A percentile compares a stretch with the other conserved stretches of the same genome.
Conservation (phyloP, 2,888 invertebrate species). For the Leptopilina myrica region DNA sequence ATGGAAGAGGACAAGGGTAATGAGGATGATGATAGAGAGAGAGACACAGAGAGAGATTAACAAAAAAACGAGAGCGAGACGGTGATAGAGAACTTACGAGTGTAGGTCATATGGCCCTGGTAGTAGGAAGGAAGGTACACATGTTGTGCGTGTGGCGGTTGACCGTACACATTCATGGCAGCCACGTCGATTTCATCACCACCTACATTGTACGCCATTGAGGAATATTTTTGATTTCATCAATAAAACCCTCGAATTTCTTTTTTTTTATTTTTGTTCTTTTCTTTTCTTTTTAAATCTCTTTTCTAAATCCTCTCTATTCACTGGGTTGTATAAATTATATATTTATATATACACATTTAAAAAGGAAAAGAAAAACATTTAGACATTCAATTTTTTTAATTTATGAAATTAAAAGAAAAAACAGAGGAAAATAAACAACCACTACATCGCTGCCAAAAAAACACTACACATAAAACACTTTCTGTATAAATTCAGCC, state of each 20-base stretch:
- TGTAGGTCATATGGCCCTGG: slow-evolving; percentile 87
- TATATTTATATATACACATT: neutral
- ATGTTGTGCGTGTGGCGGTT: slow-evolving; percentile 86
- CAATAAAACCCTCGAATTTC: slow-evolving; percentile 61
- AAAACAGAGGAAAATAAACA: neutral
- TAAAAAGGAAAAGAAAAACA: neutral
- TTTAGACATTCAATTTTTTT: slow-evolving; percentile 4
- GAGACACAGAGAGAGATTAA: slow-evolving; percentile 52
- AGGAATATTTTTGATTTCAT: slow-evolving; percentile 60
- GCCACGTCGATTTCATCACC: slow-evolving; percentile 76
- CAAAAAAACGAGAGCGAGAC: slow-evolving; percentile 62
- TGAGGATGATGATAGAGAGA: slow-evolving; percentile 46
- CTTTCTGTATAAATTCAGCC: neutral
- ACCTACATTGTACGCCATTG: slow-evolving; percentile 70
- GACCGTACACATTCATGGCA: slow-evolving; percentile 83
- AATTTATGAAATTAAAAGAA: slow-evolving; percentile 2
- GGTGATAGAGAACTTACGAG: slow-evolving; percentile 83
- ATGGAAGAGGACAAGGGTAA: slow-evolving; percentile 34
- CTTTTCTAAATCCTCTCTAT: slow-evolving; percentile 48
- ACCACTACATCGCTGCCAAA: neutral
- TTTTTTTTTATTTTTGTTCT: slow-evolving; percentile 44
- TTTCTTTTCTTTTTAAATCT: slow-evolving; percentile 45
- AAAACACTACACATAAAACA: slow-evolving; percentile 29
- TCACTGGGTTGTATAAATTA: slow-evolving; percentile 66
- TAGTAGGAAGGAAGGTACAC: slow-evolving; percentile 90